Evolutionary conservation across 2,797 vertebrate genomes (phyloP).

Genomic region (Dallia pectoralis): DNA sequence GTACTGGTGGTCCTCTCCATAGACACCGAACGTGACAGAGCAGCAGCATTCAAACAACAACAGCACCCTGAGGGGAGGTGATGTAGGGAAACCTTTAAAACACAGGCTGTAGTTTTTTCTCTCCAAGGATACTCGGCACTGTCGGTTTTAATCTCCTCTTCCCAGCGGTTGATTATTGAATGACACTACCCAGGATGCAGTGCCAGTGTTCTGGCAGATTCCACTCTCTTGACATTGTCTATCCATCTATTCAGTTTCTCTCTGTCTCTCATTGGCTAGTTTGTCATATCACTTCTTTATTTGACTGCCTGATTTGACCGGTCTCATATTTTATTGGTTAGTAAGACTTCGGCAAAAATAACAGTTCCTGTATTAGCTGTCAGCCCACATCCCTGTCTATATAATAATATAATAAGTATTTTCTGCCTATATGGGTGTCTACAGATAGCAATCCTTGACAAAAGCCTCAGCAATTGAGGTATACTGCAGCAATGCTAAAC

Average conservation of each 20-base stretch:
- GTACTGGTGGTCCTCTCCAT: not conserved
- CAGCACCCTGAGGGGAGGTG: not conserved
- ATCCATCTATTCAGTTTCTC: not conserved
- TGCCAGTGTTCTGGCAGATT: not conserved
- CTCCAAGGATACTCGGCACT: slow-evolving; percentile 2
- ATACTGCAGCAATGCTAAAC: not conserved
- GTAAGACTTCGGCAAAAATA: not conserved
- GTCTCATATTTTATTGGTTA: not conserved
- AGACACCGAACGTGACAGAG: not conserved
- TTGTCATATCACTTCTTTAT: not conserved
- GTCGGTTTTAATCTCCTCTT: not conserved
- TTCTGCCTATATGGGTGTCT: not conserved
- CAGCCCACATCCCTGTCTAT: too few species aligned
- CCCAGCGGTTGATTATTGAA: slow-evolving; percentile 2
- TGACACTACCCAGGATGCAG: not conserved
- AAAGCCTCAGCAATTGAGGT: not conserved
- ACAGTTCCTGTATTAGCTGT: not conserved
- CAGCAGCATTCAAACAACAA: not conserved
- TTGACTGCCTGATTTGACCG: not conserved
- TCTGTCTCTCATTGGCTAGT: slow-evolving; percentile 1
- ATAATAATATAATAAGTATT: too few species aligned
- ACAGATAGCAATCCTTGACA: not conserved
- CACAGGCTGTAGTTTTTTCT: not conserved
- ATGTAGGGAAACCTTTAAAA: not conserved
- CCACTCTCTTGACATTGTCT: not conserved